These are phyloP conservation scores for Lithophane socia DNA, from an alignment of 2,888 invertebrate species.

Conservation along the genomic window DNA sequence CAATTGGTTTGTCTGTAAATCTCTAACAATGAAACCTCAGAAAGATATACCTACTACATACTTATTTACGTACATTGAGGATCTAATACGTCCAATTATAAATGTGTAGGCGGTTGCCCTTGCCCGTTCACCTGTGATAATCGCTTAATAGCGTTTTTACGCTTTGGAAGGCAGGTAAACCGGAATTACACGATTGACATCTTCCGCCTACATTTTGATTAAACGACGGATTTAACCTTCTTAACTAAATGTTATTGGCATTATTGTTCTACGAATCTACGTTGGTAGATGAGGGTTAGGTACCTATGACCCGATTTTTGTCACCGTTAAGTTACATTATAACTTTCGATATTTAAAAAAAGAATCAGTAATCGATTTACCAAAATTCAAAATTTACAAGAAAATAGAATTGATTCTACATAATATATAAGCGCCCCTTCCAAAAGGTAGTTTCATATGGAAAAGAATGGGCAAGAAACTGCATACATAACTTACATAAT, in stretches of 20 bases:
- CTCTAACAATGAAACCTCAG: not conserved
- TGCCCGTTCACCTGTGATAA: conserved; percentile 32
- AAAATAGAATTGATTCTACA: too few relatives aligned
- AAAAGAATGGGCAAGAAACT: too few relatives aligned
- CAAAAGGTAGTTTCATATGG: too few relatives aligned
- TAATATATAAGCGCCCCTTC: too few relatives aligned
- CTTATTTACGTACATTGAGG: not conserved
- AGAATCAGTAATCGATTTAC: not conserved
- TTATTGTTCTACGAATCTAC: not conserved
- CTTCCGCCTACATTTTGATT: conserved; percentile 34
- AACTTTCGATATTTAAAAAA: not conserved
- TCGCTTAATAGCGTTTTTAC: conserved; percentile 46
- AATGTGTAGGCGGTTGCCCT: conserved; percentile 7
- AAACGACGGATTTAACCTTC: conserved; percentile 36
- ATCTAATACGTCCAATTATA: conserved; percentile 38
- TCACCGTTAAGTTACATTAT: not conserved
- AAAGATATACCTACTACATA: not conserved
- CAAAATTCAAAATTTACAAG: too few relatives aligned
- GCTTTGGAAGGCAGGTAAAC: conserved; percentile 22
- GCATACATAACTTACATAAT: too few relatives aligned
- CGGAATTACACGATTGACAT: conserved; percentile 46
- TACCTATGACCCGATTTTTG: not conserved
- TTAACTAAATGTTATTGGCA: not conserved
- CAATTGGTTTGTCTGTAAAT: not conserved
- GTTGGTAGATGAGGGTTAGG: not conserved